A percentile compares a stretch with the other conserved stretches of the same genome.
Evolutionary conservation across 2,797 vertebrate genomes (phyloP).

Genomic region (Catamblyrhynchus diadema): DNA sequence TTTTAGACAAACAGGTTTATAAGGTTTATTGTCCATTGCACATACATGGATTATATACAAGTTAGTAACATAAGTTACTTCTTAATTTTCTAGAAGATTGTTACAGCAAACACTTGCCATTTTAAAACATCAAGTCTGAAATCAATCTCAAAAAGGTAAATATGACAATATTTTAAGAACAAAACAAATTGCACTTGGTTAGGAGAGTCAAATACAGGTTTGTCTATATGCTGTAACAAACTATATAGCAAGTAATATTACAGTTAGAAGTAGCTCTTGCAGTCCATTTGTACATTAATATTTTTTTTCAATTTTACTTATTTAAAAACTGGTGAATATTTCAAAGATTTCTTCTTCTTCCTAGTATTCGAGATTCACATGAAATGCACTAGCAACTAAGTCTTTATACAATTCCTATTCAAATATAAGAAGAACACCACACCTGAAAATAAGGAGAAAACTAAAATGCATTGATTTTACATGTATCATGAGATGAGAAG

Average conservation of each 20-base stretch:
- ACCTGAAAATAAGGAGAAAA: constrained; percentile 67
- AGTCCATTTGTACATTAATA: constrained; percentile 67
- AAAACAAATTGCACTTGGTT: constrained; percentile 73
- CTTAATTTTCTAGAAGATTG: constrained; percentile 73
- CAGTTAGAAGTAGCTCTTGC: constrained; percentile 67
- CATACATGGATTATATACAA: constrained; percentile 86
- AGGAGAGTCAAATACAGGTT: constrained; percentile 63
- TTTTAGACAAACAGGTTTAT: constrained; percentile 78
- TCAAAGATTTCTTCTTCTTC: constrained; percentile 55
- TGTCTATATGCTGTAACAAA: constrained; percentile 68
- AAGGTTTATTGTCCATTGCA: constrained; percentile 89
- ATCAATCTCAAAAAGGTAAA: constrained; percentile 73
- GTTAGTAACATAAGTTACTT: constrained; percentile 81
- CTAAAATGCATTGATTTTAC: constrained; percentile 65
- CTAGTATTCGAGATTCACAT: constrained; percentile 49
- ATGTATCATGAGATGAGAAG: constrained; percentile 73
- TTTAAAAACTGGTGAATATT: constrained; percentile 64
- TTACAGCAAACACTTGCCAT: constrained; percentile 74
- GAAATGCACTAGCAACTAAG: constrained; percentile 66
- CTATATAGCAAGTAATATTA: constrained; percentile 65
- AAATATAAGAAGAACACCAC: constrained; percentile 74
- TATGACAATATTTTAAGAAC: constrained; percentile 59
- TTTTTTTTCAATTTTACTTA: constrained; percentile 49
- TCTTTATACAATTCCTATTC: constrained; percentile 70
- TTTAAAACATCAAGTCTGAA: constrained; percentile 73